These are phyloP conservation scores for Aurelia sp. DNA, from an alignment of 30 jellyfish, hydroid and myxozoan genomes.

Conservation along the genomic window DNA sequence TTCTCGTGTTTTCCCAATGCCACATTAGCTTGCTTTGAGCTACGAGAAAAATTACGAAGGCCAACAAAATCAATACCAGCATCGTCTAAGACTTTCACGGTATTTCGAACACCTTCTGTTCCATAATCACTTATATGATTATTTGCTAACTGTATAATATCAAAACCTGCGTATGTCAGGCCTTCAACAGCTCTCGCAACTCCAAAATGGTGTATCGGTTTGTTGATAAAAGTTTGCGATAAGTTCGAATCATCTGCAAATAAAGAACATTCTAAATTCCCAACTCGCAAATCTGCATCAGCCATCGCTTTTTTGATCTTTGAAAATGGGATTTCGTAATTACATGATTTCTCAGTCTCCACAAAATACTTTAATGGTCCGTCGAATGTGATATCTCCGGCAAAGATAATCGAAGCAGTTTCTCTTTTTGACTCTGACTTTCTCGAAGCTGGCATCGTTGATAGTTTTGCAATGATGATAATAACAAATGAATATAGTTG, in stretches of 20 bases:
- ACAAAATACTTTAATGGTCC: slow-evolving; percentile 62
- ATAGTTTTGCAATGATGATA: too few relatives aligned
- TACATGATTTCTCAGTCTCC: slow-evolving; percentile 46
- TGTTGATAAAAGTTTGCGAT: background rate
- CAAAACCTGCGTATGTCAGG: slow-evolving; percentile 75
- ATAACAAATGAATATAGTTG: too few relatives aligned
- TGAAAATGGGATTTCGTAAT: slow-evolving; percentile 28
- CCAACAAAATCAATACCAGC: slow-evolving; percentile 63
- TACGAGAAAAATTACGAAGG: background rate
- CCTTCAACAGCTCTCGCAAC: slow-evolving; percentile 61
- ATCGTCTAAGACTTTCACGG: slow-evolving; percentile 25
- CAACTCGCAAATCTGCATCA: slow-evolving; percentile 61
- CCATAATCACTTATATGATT: slow-evolving; percentile 78
- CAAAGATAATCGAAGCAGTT: slow-evolving; percentile 54
- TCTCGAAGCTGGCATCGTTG: too few relatives aligned
- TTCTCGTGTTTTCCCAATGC: background rate
- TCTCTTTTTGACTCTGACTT: too few relatives aligned
- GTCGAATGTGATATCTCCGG: slow-evolving; percentile 56
- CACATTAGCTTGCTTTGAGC: background rate
- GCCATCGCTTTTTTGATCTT: background rate
- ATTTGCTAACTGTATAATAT: slow-evolving; percentile 59
- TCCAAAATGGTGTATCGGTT: slow-evolving; percentile 45
- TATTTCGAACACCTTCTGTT: slow-evolving; percentile 37
- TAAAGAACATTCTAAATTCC: slow-evolving; percentile 39
- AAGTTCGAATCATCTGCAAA: background rate